These are phyloP conservation scores for Barypeithes pellucidus DNA, from an alignment of 2,888 invertebrate genomes.

Conservation along the genomic window DNA sequence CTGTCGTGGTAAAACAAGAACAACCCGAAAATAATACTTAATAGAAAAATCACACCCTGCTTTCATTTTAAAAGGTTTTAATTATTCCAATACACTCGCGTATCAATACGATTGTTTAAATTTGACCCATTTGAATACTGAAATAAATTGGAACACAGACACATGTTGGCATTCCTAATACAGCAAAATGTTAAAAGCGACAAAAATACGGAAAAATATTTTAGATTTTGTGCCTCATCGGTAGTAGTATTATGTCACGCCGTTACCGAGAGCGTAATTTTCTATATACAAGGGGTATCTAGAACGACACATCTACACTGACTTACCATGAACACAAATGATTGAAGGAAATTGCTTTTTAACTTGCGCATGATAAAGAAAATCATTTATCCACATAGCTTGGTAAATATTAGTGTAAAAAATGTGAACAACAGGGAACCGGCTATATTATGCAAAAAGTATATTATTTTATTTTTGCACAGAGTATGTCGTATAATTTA, in stretches of 20 bases:
- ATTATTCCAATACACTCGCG: background rate
- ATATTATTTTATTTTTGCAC: background rate
- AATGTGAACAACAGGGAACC: background rate
- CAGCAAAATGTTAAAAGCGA: constrained; percentile 18
- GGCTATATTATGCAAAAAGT: constrained; percentile 12
- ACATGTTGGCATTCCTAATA: background rate
- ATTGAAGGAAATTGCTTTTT: constrained; percentile 26
- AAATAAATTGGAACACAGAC: background rate
- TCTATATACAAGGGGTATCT: constrained; percentile 33
- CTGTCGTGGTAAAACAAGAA: too few relatives aligned
- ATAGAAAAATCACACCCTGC: too few relatives aligned
- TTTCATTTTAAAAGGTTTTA: too few relatives aligned
- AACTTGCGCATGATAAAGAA: constrained; percentile 26
- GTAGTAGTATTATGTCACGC: constrained; percentile 4
- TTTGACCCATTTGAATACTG: too few relatives aligned
- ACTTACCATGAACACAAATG: constrained; percentile 44
- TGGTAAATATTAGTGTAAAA: constrained; percentile 8
- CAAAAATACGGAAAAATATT: constrained; percentile 23
- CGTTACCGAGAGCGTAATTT: constrained; percentile 12
- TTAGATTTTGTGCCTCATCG: constrained; percentile 17
- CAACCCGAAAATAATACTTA: too few relatives aligned
- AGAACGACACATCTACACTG: constrained; percentile 35
- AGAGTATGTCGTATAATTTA: background rate
- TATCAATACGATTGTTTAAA: too few relatives aligned
- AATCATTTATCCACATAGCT: constrained; percentile 20